phyloP scores from a whole-genome alignment of 2,888 invertebrate species.

The Cybosia mesomella region DNA sequence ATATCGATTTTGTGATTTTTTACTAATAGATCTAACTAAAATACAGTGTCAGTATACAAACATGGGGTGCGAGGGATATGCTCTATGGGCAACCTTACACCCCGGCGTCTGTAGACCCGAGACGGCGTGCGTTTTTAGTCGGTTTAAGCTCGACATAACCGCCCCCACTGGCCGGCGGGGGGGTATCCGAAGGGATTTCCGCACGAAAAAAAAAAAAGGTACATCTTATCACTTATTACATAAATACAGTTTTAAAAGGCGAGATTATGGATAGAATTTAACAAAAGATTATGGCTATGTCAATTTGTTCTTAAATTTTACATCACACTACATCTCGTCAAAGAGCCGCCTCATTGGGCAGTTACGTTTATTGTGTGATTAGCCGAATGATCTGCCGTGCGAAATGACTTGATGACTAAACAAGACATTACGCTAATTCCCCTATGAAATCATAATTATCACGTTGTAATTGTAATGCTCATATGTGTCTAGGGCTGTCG shows the following conservation, averaged over 20 bases:
- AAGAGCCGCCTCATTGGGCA: not conserved
- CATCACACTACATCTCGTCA: not conserved
- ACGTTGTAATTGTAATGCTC: not conserved
- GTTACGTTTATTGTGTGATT: slow-evolving; percentile 6
- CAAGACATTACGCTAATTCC: slow-evolving; percentile 19
- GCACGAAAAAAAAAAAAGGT: too few relatives aligned
- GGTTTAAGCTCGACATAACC: too few relatives aligned
- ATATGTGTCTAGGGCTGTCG: slow-evolving; percentile 2
- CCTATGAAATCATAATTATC: slow-evolving; percentile 12
- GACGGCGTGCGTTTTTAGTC: too few relatives aligned
- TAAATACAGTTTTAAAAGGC: not conserved
- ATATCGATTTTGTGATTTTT: too few relatives aligned
- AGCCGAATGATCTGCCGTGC: not conserved
- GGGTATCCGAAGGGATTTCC: too few relatives aligned
- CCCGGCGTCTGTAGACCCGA: too few relatives aligned
- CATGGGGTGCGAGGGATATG: too few relatives aligned
- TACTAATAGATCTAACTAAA: too few relatives aligned
- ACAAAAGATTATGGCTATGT: slow-evolving; percentile 1
- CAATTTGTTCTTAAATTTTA: not conserved
- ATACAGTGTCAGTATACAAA: too few relatives aligned
- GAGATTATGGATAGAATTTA: not conserved
- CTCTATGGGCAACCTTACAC: too few relatives aligned
- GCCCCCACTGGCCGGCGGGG: too few relatives aligned
- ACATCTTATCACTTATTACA: not conserved
- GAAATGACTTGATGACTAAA: slow-evolving; percentile 15